phyloP scores from a whole-genome alignment of 2,797 vertebrate genomes.

The Mionectes olivaceus region DNA sequence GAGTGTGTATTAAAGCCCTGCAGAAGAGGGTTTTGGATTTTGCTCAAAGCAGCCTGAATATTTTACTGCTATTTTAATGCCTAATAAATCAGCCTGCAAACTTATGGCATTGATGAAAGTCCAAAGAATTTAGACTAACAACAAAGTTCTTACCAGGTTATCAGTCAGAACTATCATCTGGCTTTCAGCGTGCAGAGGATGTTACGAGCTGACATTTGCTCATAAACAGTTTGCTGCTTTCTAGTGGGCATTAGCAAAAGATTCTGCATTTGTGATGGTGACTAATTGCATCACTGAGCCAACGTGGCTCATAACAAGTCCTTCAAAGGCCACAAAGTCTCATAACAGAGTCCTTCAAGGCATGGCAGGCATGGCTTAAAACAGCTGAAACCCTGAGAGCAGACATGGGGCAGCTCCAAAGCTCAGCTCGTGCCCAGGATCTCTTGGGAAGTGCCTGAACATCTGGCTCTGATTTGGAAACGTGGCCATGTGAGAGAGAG shows the following conservation, averaged over 20 bases:
- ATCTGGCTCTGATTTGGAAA: not conserved
- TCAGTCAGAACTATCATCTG: not conserved
- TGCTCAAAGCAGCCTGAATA: not conserved
- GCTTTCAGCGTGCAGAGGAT: not conserved
- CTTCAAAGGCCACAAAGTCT: not conserved
- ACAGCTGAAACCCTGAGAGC: not conserved
- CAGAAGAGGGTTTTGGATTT: not conserved
- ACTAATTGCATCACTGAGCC: not conserved
- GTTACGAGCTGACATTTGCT: not conserved
- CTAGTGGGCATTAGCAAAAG: not conserved
- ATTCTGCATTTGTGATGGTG: not conserved
- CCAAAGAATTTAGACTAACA: not conserved
- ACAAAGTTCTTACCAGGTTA: not conserved
- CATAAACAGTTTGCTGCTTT: not conserved
- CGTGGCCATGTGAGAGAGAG: not conserved
- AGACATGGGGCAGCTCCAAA: not conserved
- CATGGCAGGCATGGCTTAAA: not conserved
- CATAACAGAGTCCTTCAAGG: not conserved
- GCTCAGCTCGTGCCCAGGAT: not conserved
- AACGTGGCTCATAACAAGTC: not conserved
- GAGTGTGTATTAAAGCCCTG: not conserved
- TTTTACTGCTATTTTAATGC: not conserved
- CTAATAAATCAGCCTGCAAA: not conserved
- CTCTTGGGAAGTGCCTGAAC: not conserved
- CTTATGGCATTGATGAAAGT: not conserved